Base-by-base conservation (phyloP, 2,113 vertebrate species). In the Muscicapa adusta region DNA sequence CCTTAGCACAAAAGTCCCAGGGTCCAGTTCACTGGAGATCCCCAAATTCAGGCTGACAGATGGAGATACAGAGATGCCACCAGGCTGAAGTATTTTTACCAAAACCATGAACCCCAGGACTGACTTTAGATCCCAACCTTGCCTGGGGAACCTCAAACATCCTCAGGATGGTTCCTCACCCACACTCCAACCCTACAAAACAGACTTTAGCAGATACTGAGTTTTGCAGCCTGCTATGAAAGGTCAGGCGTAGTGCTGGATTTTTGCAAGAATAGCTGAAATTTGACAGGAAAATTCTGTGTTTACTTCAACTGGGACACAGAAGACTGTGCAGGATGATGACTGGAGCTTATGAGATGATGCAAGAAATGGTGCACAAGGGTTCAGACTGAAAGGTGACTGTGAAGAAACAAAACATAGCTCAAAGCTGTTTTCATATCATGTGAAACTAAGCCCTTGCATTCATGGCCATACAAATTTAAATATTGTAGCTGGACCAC, bases 291-390 rank as follows among this genome's bases (percentile, higher is more conserved):
- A 78, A 77, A 40, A 10, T 19, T 57, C 11, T 51, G 1, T 4
- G 3, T 33, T 82, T 38, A 28, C 40, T 48, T 61, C 54, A 72
- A 6, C 10, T 25, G 8, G 24, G 45, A 48, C 26, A 28, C 23
- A 70, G 14, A 78, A 42, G 8, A 38, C 33, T 8, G 28, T 38
- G 34, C n/a, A 47, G 43, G 78, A 45, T 31, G 36, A 8, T 65
- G 31, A 38, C 24, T 56, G 29, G 50, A 78, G n/a, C 13, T 61
- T 45, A 2, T 8, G 23, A 72, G 8, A 14, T 0, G 0, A 9
- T 40, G 36, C 51, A 67, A 88, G 62, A 71, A 92, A 66, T 23
- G 10, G 18, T 57, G 34, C 8, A 11, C 4, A 29, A 36, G 10
- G 19, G 17, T 11, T 12, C 29, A 25, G 63, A 60, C 10, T 61